A percentile compares a stretch with the other conserved stretches of the same genome.
Conservation (phyloP, 30 jellyfish, hydroid and myxozoan species). For the Pseudorhiza aurosa region DNA sequence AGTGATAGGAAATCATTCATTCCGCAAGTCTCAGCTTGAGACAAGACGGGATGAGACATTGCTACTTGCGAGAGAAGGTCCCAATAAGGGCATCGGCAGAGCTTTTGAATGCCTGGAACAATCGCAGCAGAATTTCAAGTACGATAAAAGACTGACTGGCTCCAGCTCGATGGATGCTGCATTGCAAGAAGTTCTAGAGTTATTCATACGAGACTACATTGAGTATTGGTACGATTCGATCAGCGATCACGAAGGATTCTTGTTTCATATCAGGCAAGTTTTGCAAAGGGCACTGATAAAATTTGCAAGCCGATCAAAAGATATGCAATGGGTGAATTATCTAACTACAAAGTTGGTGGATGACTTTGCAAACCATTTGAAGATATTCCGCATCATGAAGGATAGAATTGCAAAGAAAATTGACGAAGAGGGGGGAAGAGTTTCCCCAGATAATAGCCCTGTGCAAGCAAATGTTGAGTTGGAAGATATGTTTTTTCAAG, state of each 20-base stretch:
- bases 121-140: conserved; percentile 84
- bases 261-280: conserved; percentile 78
- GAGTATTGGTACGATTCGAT: conserved; percentile 82
- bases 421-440: conserved; percentile 42
- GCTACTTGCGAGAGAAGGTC: conserved; percentile 55
- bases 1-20: conserved; percentile 73
- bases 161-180: conserved; percentile 95
- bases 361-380: conserved; percentile 89
- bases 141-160: conserved; percentile 94
- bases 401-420: conserved; percentile 72
- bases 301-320: conserved; percentile 93
- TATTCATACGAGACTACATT: conserved; percentile 87
- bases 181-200: conserved; percentile 94
- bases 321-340: conserved; percentile 95
- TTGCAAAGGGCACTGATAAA: conserved; percentile 79
- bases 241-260: conserved; percentile 81
- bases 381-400: conserved; percentile 78
- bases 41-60: conserved; percentile 37
- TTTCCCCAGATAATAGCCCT: conserved; percentile 47
- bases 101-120: conserved; percentile 80
- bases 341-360: conserved; percentile 91
- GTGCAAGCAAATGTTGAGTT: conserved; percentile 67
- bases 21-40: conserved; percentile 51
- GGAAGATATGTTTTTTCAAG: conserved; percentile 82
- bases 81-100: conserved; percentile 82